phyloP scores from a whole-genome alignment of 2,113 vertebrate species.

The Arizona elegans region DNA sequence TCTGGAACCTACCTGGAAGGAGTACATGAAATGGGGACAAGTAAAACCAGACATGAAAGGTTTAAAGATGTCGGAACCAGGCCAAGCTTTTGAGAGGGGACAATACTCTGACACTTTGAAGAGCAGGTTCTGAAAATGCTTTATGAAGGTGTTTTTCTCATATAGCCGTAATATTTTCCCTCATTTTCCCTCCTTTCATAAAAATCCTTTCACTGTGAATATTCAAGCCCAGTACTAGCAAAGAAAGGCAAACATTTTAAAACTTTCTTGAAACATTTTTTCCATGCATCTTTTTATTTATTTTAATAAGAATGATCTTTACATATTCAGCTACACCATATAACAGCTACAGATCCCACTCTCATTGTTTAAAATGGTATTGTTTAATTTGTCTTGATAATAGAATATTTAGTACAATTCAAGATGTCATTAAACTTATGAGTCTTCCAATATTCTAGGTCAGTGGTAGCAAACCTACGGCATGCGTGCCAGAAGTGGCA shows the following conservation, averaged over 20 bases:
- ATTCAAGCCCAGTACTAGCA: background rate
- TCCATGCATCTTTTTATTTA: background rate
- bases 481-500: too few species aligned
- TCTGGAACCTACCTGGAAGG: background rate
- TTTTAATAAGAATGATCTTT: background rate
- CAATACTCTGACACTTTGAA: background rate
- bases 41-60: background rate
- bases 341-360: background rate
- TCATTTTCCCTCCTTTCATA: too few species aligned
- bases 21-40: background rate
- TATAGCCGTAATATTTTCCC: background rate
- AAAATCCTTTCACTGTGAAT: background rate
- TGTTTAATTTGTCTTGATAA: background rate
- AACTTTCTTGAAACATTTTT: background rate
- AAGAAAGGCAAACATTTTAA: background rate
- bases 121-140: background rate
- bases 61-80: background rate
- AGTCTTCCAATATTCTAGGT: background rate
- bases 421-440: background rate
- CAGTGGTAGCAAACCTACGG: too few species aligned
- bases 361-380: background rate
- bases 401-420: background rate
- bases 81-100: background rate
- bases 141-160: background rate
- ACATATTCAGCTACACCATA: background rate